A percentile compares a stretch with the other conserved stretches of the same genome.
phyloP scores from a whole-genome alignment of 2,113 vertebrate genomes.

The Xyrauchen texanus region DNA sequence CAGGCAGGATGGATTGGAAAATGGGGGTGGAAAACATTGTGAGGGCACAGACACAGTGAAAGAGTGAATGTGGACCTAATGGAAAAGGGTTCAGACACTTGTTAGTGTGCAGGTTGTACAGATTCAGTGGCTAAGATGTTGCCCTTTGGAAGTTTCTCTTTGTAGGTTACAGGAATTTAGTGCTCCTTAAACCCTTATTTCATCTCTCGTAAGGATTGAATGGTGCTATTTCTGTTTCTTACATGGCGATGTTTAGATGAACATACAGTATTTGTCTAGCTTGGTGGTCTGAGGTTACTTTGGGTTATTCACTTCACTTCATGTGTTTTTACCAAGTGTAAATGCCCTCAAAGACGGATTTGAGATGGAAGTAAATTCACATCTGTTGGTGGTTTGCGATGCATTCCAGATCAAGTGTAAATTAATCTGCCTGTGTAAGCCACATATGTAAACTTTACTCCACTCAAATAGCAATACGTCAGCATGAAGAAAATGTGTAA shows the following conservation, averaged over 20 bases:
- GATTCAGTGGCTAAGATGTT: not conserved
- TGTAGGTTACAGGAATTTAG: too few species aligned
- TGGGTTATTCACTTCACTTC: not conserved
- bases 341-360: too few species aligned
- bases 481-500: too few species aligned
- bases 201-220: not conserved
- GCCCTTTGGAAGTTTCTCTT: not conserved
- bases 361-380: too few species aligned
- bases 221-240: not conserved
- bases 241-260: not conserved
- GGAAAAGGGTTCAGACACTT: not conserved
- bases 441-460: too few species aligned
- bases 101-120: not conserved
- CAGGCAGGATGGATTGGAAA: conserved; percentile 1
- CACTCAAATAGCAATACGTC: too few species aligned
- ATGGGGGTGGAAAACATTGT: not conserved
- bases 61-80: not conserved
- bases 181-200: too few species aligned
- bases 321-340: too few species aligned
- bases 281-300: not conserved
- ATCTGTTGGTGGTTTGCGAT: too few species aligned
- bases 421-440: too few species aligned
- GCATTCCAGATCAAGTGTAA: too few species aligned
- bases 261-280: conserved; percentile 4
- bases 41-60: not conserved